These are phyloP conservation scores for Ostrea edulis DNA, from an alignment of 1,140 invertebrate genomes.

Conservation along the genomic window DNA sequence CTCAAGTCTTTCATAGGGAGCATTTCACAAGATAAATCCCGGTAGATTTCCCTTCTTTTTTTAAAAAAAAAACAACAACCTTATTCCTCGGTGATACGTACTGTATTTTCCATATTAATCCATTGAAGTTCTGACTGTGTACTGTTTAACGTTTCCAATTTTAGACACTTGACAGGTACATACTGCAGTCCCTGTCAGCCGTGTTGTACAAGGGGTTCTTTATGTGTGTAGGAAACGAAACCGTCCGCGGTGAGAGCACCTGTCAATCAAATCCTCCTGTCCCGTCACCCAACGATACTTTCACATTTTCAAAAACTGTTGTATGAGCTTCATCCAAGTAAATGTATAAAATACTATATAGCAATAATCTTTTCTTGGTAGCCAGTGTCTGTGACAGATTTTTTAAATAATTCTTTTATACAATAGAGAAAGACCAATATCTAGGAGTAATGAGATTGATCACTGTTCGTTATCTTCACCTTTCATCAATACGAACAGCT, in stretches of 20 bases:
- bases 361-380: too few species aligned
- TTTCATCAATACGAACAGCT: too few species aligned
- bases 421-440: too few species aligned
- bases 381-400: too few species aligned
- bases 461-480: too few species aligned
- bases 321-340: too few species aligned
- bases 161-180: not conserved
- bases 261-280: not conserved
- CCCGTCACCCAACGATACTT: not conserved
- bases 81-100: too few species aligned
- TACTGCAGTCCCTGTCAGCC: not conserved
- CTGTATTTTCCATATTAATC: not conserved
- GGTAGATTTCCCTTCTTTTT: too few species aligned
- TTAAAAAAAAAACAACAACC: too few species aligned
- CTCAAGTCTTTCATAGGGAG: not conserved
- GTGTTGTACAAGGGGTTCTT: not conserved
- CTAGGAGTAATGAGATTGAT: too few species aligned
- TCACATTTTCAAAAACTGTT: not conserved
- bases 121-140: not conserved
- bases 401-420: too few species aligned
- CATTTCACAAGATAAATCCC: not conserved
- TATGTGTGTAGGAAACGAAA: not conserved
- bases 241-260: not conserved
- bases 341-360: too few species aligned
- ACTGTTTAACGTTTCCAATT: not conserved